phyloP scores from a whole-genome alignment of 2,797 vertebrate genomes.

The Lepidocolaptes lacrymiger region DNA sequence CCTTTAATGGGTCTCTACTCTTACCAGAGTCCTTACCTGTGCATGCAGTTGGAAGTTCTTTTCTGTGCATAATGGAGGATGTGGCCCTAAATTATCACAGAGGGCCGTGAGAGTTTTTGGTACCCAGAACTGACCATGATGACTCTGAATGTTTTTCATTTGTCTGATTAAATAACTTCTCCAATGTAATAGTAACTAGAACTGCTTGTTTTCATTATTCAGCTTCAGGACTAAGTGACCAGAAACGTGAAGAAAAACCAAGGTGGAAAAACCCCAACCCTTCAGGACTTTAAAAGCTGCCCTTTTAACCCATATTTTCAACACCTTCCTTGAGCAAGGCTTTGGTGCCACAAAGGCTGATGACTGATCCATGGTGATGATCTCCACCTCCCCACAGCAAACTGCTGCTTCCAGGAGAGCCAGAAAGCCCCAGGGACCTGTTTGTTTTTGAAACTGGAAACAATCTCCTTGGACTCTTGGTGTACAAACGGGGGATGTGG shows the following conservation, averaged over 20 bases:
- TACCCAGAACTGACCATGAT: background rate
- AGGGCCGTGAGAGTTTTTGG: background rate
- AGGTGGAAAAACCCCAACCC: accelerated
- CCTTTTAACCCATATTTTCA: constrained; percentile 88
- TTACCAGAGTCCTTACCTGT: background rate
- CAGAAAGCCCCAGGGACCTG: constrained; percentile 10
- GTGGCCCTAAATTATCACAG: background rate
- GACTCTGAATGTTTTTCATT: background rate
- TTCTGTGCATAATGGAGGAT: background rate
- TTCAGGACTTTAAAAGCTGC: constrained; percentile 70
- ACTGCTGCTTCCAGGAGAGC: constrained; percentile 35
- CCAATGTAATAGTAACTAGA: background rate
- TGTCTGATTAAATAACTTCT: background rate
- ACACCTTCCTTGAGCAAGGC: constrained; percentile 81
- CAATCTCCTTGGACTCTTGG: background rate
- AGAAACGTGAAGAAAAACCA: constrained; percentile 72
- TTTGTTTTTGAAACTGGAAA: constrained; percentile 53
- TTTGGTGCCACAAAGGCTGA: constrained; percentile 82
- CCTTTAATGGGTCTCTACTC: background rate
- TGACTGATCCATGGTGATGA: constrained; percentile 81
- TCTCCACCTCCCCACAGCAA: constrained; percentile 57
- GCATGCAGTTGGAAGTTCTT: background rate
- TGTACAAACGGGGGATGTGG: background rate
- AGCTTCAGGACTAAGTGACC: constrained; percentile 69
- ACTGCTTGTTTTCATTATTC: constrained; percentile 1